A percentile compares a stretch with the other conserved stretches of the same genome.
Conservation (phyloP, 2,113 vertebrate genomes). For the Zootoca vivipara region DNA sequence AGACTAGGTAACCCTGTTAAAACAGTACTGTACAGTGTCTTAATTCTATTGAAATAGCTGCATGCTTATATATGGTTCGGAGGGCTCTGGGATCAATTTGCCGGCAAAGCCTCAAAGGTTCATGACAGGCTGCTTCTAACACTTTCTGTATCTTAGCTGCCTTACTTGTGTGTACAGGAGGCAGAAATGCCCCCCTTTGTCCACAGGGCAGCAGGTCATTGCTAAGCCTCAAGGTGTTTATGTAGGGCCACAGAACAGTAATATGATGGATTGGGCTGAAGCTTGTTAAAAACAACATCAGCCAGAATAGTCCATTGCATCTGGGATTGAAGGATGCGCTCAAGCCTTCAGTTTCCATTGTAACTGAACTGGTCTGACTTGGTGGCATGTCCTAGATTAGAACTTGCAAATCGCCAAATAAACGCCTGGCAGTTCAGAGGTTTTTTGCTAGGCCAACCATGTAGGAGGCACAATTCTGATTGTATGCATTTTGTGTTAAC, state of each 20-base stretch:
- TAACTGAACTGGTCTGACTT: neutral
- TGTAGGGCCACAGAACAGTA: neutral
- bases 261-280: neutral
- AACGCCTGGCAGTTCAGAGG: neutral
- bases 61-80: neutral
- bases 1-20: neutral
- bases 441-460: too few relatives aligned
- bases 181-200: neutral
- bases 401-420: neutral
- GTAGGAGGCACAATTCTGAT: too few relatives aligned
- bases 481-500: neutral
- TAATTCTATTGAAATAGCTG: neutral
- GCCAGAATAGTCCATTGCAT: neutral
- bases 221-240: neutral
- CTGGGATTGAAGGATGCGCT: neutral
- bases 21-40: neutral
- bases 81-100: neutral
- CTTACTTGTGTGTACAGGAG: neutral
- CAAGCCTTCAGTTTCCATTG: neutral
- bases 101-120: too few relatives aligned
- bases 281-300: neutral
- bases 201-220: neutral
- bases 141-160: neutral
- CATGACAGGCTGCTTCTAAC: neutral
- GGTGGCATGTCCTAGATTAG: neutral